Base-by-base conservation (phyloP, 2,113 vertebrate genomes). In the Microcebus lehilahytsara region DNA sequence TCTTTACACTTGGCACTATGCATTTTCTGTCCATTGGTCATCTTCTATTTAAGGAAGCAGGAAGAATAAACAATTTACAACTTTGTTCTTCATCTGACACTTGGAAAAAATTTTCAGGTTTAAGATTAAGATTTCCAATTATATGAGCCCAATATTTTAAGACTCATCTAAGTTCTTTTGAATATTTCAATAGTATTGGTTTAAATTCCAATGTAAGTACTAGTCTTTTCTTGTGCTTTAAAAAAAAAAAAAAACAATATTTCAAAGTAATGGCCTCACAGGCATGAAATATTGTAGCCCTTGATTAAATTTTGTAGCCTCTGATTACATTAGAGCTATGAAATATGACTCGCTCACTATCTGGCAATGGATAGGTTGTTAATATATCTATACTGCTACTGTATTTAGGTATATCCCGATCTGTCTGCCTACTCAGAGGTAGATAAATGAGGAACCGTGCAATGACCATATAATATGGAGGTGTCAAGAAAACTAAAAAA, bases 221-320 rank as follows among this genome's bases (percentile, higher is more conserved):
- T 90, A 5, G 9, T 91, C 71, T 89, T 95, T 89, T 74, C 96
- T 92, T 78, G 25, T 92, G 46, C 77, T 96, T 74, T 80, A 93
- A 93, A 92, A 92, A 60, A 37, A 37, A 37, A 51, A 79, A 67
- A 79, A 67, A 4, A 66, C 42, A 67, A 74, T 97, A 83, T 96
- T 95, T 97, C 96, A 95, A 85, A 94, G 80, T 94, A 95, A 97
- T 80, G 56, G 88, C 85, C 49, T 93, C 77, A 81, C 22, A 66
- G 66, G 81, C 60, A 78, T 96, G 96, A 97, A 96, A 95, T 95
- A 96, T 84, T 60, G 32, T 72, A 96, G 80, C 71, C 90, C 46
- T 85, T 97, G 96, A 96, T 97, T 96, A 94, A 91, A 96, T 91
- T 88, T 69, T 79, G 92, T 58, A 91, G 92, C 94, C 85, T 90